Percentiles rank a stretch among this genome's conserved stretches.
Evolutionary conservation across 1,140 invertebrate genomes (phyloP).

Genomic region (Trissolcus basalis): DNA sequence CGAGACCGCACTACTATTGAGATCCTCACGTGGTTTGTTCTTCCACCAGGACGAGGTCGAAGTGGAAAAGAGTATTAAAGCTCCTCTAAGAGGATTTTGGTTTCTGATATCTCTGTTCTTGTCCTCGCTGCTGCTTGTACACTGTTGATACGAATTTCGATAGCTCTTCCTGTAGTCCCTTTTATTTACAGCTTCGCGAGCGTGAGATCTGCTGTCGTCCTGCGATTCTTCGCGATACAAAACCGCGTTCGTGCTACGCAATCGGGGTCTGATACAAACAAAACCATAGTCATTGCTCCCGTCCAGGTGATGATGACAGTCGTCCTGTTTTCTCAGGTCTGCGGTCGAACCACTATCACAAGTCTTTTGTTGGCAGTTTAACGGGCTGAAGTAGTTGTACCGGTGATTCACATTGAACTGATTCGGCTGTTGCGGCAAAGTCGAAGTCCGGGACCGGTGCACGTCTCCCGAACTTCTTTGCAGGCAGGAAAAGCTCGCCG

Average conservation of each 20-base stretch:
- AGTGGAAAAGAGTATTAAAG: conserved; percentile 69
- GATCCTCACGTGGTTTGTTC: conserved; percentile 69
- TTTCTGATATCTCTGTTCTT: conserved; percentile 54
- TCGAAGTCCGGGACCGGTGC: conserved; percentile 75
- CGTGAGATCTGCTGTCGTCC: conserved; percentile 45
- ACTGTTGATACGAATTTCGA: conserved; percentile 57
- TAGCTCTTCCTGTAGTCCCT: conserved; percentile 62
- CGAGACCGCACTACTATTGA: conserved; percentile 43
- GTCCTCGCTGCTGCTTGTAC: conserved; percentile 49
- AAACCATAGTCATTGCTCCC: conserved; percentile 72
- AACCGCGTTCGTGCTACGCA: conserved; percentile 73
- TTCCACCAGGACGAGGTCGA: conserved; percentile 75
- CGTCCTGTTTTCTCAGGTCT: conserved; percentile 31
- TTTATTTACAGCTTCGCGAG: conserved; percentile 64
- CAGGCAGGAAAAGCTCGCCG: conserved; percentile 77
- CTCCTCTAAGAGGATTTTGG: conserved; percentile 68
- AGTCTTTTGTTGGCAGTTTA: conserved; percentile 36
- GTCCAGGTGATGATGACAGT: conserved; percentile 39
- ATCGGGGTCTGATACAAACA: conserved; percentile 71
- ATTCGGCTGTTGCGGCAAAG: conserved; percentile 71
- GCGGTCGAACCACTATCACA: conserved; percentile 26
- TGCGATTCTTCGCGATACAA: conserved; percentile 64
- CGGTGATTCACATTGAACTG: conserved; percentile 63
- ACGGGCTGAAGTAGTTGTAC: conserved; percentile 48
- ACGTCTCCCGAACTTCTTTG: conserved; percentile 70